These are phyloP conservation scores for Brachystomella parvula DNA, from an alignment of 1,140 invertebrate species.

Conservation along the genomic window DNA sequence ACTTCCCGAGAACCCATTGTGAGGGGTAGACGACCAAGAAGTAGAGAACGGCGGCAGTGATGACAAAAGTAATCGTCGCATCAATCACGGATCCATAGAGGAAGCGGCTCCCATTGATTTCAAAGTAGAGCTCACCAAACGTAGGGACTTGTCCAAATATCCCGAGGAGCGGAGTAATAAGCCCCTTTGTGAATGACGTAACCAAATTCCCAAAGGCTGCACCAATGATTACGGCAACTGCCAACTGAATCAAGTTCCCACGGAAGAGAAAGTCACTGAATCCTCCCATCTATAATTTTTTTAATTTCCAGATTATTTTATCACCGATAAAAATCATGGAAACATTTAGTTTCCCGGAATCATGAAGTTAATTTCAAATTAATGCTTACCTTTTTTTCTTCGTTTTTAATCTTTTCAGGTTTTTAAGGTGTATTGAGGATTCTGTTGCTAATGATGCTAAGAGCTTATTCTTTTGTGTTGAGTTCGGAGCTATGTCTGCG, in stretches of 20 bases:
- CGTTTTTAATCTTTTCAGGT: not conserved
- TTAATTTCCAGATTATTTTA: too few relatives aligned
- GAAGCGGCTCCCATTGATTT: slow-evolving; percentile 1
- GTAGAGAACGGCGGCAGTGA: slow-evolving; percentile 12
- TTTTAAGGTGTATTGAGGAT: not conserved
- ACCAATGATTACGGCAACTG: slow-evolving; percentile 4
- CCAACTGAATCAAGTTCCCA: slow-evolving; percentile 13
- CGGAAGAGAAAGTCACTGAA: slow-evolving; percentile 13
- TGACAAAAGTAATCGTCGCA: not conserved
- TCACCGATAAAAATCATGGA: not conserved
- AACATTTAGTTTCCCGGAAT: not conserved
- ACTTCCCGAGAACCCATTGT: not conserved
- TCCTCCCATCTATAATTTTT: too few relatives aligned
- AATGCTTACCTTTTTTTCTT: not conserved
- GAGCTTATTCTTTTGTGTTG: not conserved
- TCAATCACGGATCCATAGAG: slow-evolving; percentile 4
- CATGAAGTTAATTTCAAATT: not conserved
- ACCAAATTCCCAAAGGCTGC: slow-evolving; percentile 11
- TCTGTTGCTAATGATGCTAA: too few relatives aligned
- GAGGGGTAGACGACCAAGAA: not conserved
- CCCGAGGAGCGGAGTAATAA: slow-evolving; percentile 7
- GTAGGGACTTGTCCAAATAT: slow-evolving; percentile 9
- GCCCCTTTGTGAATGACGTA: not conserved
- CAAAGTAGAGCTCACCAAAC: not conserved
- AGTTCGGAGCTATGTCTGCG: not conserved